These are phyloP conservation scores for Drosophila macrospina DNA, from an alignment of 2,888 invertebrate species.

Conservation along the genomic window DNA sequence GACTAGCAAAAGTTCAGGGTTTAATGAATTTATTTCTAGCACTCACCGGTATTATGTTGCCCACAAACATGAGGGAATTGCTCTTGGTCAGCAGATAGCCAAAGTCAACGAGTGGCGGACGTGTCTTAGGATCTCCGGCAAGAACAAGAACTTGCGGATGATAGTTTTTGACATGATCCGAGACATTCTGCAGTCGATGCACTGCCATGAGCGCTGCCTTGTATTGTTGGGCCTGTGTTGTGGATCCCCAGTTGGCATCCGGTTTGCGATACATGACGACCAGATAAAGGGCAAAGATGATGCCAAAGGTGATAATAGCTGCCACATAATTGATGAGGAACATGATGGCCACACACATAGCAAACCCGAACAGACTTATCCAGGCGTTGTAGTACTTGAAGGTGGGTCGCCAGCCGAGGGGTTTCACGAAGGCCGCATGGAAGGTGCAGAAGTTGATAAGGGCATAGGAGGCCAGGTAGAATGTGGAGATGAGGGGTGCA, in stretches of 20 bases:
- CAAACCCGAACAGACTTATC: slow-evolving; percentile 93
- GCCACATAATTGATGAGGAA: slow-evolving; percentile 97
- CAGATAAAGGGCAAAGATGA: slow-evolving; percentile 95
- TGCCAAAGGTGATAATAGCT: slow-evolving; percentile 95
- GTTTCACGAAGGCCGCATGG: slow-evolving; percentile 95
- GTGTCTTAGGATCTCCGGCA: slow-evolving; percentile 92
- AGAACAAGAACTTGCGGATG: slow-evolving; percentile 95
- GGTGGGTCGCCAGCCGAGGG: slow-evolving; percentile 95
- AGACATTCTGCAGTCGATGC: slow-evolving; percentile 92
- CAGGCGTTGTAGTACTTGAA: slow-evolving; percentile 97
- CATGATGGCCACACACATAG: slow-evolving; percentile 95
- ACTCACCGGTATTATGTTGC: slow-evolving; percentile 92
- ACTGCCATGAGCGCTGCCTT: slow-evolving; percentile 95
- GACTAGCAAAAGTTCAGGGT: too few relatives aligned
- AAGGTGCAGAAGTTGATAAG: slow-evolving; percentile 98
- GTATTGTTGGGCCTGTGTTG: slow-evolving; percentile 98
- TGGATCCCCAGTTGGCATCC: slow-evolving; percentile 99
- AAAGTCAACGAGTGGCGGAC: slow-evolving; percentile 96
- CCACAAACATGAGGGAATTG: slow-evolving; percentile 95
- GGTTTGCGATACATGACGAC: slow-evolving; percentile 97
- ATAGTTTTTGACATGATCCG: slow-evolving; percentile 99
- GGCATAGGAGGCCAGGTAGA: slow-evolving; percentile 97
- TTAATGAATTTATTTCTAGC: too few relatives aligned
- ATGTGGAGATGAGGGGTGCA: slow-evolving; percentile 97
- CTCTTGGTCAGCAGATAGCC: slow-evolving; percentile 96